Conservation (phyloP, 2,113 vertebrate genomes). For the Cephalopterus ornatus region DNA sequence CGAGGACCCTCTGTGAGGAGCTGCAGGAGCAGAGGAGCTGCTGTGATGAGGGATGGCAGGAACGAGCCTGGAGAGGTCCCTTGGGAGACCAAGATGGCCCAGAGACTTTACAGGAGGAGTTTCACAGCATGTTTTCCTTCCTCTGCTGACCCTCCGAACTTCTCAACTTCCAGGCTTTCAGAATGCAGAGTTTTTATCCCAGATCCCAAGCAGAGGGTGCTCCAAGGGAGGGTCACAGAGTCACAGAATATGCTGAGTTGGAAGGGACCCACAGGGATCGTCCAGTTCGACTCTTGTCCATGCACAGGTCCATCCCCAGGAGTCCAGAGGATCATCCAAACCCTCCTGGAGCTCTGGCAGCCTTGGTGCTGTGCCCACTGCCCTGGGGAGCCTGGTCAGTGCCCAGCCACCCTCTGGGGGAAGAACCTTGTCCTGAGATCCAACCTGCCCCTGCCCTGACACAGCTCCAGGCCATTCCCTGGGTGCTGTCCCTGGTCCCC, state of each 20-base stretch:
- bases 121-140: fast-evolving
- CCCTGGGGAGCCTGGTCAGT: background rate
- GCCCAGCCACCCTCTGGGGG: background rate
- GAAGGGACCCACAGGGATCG: background rate
- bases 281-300: background rate
- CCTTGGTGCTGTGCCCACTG: background rate
- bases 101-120: background rate
- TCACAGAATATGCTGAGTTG: background rate
- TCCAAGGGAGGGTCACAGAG: background rate
- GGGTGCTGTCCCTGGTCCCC: background rate
- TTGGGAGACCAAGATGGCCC: background rate
- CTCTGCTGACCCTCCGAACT: background rate
- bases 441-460: background rate
- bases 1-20: background rate
- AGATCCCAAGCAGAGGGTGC: fast-evolving
- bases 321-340: background rate
- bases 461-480: background rate
- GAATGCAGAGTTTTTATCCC: background rate
- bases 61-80: fast-evolving
- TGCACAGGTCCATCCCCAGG: background rate
- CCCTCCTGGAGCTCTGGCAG: background rate
- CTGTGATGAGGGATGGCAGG: background rate
- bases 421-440: background rate
- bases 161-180: background rate
- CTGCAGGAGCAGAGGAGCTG: background rate